These are phyloP conservation scores for Ectropis grisescens DNA, from an alignment of 1,140 invertebrate species.

Conservation along the genomic window DNA sequence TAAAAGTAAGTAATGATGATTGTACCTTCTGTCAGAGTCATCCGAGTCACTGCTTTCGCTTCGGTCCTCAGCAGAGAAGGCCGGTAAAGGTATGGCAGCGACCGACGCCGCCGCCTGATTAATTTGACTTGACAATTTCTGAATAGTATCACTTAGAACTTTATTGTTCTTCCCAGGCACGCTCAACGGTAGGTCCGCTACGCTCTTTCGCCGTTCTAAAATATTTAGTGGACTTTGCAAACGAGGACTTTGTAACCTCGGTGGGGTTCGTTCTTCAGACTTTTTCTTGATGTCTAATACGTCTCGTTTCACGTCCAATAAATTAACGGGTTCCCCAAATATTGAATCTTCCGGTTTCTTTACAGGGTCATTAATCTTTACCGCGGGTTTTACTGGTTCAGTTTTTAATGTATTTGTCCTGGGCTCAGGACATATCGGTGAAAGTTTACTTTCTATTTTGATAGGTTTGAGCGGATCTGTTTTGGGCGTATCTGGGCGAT, in stretches of 20 bases:
- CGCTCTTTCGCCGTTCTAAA: constrained; percentile 49
- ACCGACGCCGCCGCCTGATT: constrained; percentile 49
- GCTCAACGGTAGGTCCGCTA: constrained; percentile 35
- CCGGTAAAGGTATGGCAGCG: constrained; percentile 34
- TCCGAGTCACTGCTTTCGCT: constrained; percentile 75
- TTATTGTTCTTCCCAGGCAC: constrained; percentile 70
- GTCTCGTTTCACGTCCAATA: constrained; percentile 42
- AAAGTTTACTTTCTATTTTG: constrained; percentile 33
- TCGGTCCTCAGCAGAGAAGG: constrained; percentile 52
- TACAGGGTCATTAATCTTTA: constrained; percentile 24
- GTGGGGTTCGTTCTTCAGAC: constrained; percentile 37
- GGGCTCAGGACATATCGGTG: constrained; percentile 28
- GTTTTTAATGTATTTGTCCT: constrained; percentile 21
- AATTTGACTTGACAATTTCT: constrained; percentile 70
- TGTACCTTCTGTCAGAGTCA: constrained; percentile 77
- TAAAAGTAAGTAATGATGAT: too few species aligned
- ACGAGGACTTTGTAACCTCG: too few species aligned
- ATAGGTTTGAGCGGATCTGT: constrained; percentile 27
- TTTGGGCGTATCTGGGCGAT: constrained; percentile 28
- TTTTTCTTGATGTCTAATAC: constrained; percentile 44
- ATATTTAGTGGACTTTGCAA: constrained; percentile 47
- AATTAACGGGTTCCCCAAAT: constrained; percentile 51
- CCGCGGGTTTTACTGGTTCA: constrained; percentile 31
- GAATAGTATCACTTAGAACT: constrained; percentile 73
- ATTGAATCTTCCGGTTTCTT: constrained; percentile 43